phyloP scores from a whole-genome alignment of 2,113 vertebrate species.

The Heteronetta atricapilla region DNA sequence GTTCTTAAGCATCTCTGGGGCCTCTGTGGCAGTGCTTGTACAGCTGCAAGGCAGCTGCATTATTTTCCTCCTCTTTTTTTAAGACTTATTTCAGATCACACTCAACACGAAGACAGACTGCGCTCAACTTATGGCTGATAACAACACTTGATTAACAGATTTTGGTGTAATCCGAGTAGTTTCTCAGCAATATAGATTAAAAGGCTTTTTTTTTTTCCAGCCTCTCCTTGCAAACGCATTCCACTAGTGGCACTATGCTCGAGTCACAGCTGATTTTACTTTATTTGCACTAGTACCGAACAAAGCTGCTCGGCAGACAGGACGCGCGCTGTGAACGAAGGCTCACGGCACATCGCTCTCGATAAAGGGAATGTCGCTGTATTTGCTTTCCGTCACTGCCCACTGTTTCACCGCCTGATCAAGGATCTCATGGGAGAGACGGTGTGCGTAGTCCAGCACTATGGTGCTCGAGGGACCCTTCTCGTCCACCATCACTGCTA shows the following conservation, averaged over 20 bases:
- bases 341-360: slow-evolving; percentile 90
- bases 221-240: not conserved
- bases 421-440: slow-evolving; percentile 88
- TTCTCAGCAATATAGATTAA: not conserved
- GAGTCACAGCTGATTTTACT: not conserved
- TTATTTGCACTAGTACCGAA: slow-evolving; percentile 14
- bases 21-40: not conserved
- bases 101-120: not conserved
- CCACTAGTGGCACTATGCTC: not conserved
- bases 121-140: not conserved
- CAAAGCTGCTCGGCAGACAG: not conserved
- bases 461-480: slow-evolving; percentile 41
- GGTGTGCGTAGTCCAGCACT: slow-evolving; percentile 88
- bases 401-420: slow-evolving; percentile 89
- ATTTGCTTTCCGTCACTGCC: slow-evolving; percentile 87
- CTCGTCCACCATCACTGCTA: slow-evolving; percentile 46
- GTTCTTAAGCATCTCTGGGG: not conserved
- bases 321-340: not conserved
- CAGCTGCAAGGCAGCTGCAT: not conserved
- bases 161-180: not conserved
- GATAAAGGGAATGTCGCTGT: slow-evolving; percentile 93
- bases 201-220: not conserved
- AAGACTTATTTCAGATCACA: not conserved
- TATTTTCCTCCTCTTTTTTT: not conserved
- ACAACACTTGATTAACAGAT: not conserved